A percentile compares a stretch with the other conserved stretches of the same genome.
phyloP scores from a whole-genome alignment of 2,888 invertebrate genomes.

The Neoaliturus tenellus region DNA sequence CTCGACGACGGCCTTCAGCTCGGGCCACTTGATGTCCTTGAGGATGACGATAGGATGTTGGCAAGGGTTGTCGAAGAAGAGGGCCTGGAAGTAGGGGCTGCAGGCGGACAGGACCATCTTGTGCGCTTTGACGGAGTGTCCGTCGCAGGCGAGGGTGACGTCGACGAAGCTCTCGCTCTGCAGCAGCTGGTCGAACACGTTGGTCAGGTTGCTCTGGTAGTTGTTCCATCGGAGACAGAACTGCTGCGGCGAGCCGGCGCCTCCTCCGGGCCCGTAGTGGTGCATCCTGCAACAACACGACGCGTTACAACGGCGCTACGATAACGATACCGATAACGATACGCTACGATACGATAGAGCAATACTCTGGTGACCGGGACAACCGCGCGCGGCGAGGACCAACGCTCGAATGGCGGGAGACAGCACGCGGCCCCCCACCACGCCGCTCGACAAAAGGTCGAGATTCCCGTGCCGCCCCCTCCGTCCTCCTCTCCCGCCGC shows the following conservation, averaged over 20 bases:
- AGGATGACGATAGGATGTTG: constrained; percentile 96
- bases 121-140: constrained; percentile 93
- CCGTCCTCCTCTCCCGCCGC: constrained; percentile 49
- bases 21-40: constrained; percentile 93
- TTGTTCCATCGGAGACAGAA: constrained; percentile 96
- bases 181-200: constrained; percentile 91
- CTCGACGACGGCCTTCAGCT: constrained; percentile 93
- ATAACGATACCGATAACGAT: too few species aligned
- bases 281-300: constrained; percentile 57
- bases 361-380: background rate
- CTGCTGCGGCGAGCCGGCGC: constrained; percentile 79
- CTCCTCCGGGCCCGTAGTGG: constrained; percentile 59
- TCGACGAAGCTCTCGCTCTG: constrained; percentile 94
- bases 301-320: constrained; percentile 37
- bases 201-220: constrained; percentile 92
- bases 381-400: constrained; percentile 56
- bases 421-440: constrained; percentile 57
- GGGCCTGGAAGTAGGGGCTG: constrained; percentile 93
- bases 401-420: constrained; percentile 60
- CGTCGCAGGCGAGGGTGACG: constrained; percentile 94
- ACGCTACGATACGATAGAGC: too few species aligned
- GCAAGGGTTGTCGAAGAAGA: constrained; percentile 95
- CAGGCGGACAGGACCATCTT: constrained; percentile 96
- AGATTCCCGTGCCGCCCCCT: constrained; percentile 62
- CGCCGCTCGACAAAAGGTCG: constrained; percentile 61